phyloP scores from a whole-genome alignment of 2,888 invertebrate genomes.

The Selenia dentaria region DNA sequence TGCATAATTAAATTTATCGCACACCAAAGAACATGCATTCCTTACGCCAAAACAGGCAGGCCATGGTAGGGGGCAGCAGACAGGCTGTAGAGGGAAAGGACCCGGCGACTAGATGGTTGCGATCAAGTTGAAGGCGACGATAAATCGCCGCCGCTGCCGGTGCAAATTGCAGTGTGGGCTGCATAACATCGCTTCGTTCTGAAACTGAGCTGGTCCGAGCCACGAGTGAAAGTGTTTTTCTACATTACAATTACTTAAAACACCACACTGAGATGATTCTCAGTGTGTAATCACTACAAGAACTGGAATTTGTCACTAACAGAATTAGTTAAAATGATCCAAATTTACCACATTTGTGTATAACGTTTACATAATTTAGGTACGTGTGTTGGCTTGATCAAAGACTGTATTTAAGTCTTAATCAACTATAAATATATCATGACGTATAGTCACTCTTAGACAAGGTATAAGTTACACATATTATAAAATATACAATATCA shows the following conservation, averaged over 20 bases:
- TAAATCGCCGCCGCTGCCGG: slow-evolving; percentile 52
- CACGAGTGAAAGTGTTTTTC: not conserved
- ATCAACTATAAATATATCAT: no score
- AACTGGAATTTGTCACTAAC: no score
- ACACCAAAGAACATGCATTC: slow-evolving; percentile 16
- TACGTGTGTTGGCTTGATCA: no score
- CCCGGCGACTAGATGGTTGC: slow-evolving; percentile 17
- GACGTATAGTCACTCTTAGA: no score
- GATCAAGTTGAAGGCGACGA: slow-evolving; percentile 58
- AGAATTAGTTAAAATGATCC: no score
- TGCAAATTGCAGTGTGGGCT: slow-evolving; percentile 51
- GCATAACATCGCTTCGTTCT: slow-evolving; percentile 20
- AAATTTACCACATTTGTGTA: no score
- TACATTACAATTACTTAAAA: not conserved
- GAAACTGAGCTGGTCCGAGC: slow-evolving; percentile 12
- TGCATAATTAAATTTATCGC: slow-evolving; percentile 22
- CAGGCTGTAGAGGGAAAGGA: slow-evolving; percentile 10
- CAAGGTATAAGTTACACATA: no score
- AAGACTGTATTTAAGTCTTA: no score
- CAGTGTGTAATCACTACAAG: no score
- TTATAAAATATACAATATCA: no score
- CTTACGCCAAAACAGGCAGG: slow-evolving; percentile 18
- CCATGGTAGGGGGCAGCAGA: slow-evolving; percentile 2
- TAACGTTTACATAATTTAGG: no score
- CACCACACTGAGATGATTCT: no score